Base-by-base conservation (phyloP, 2,888 invertebrate genomes). In the Eupeodes luniger region DNA sequence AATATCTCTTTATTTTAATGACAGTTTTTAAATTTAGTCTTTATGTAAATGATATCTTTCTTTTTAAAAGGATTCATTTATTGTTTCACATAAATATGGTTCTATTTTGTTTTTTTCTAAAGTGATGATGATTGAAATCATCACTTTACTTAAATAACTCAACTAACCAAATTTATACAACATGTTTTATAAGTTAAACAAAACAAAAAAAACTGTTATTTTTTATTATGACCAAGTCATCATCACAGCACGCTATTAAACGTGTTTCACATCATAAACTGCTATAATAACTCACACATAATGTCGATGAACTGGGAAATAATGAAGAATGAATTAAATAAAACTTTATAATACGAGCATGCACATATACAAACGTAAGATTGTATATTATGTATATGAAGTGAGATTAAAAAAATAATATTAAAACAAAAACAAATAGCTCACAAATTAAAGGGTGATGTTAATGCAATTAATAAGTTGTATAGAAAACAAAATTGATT, bases 251-350 rank as follows among this genome's bases (percentile, higher is more conserved):
- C 66, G 83, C 83, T 80, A 80, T 87, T 87, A 87, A 87, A 87
- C 87, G 76, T 83, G 87, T 87, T 83, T 77, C 80, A 83, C 80
- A 83, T 87, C 83, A 40, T 40, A 40, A 83, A 76, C 72, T 80
- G 83, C 80, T 72, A 74, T 62, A 87, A 80, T 87, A 80, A 79
- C 87, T 87, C 83, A 87, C 87, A 66, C 80, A 62, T 70, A 83
- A 83, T 77, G 87, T 87, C 87, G 83, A 87, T 87, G 87, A 87
- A 87, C 87, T 87, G 87, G 83, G 80, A 87, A 83, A 87, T 87
- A 76, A 83, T 70, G 64, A 82, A 76, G 70, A 86, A 78, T 79
- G 70, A 69, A 2, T 27, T 27, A 27, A 86, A 76, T 80, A 83
- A 87, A 87, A 83, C 72, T 80, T 19, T 27, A 2, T 76, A 76